A percentile compares a stretch with the other conserved stretches of the same genome.
phyloP scores from a whole-genome alignment of 2,888 invertebrate species.

The Xestia xanthographa region DNA sequence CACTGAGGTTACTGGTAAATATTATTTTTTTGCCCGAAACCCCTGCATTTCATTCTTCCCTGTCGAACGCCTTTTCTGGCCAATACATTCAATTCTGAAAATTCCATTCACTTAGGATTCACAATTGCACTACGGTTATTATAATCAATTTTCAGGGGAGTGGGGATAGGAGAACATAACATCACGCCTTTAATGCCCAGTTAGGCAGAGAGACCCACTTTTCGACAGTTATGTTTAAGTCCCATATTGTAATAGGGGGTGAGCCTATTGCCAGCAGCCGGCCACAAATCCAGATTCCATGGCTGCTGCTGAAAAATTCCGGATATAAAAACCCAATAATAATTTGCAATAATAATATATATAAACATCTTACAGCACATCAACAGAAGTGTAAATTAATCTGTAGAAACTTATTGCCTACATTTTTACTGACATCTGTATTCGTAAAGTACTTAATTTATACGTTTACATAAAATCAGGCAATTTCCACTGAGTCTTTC shows the following conservation, averaged over 20 bases:
- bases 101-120: background rate
- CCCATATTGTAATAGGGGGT: too few species aligned
- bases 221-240: too few species aligned
- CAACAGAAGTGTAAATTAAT: background rate
- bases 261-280: too few species aligned
- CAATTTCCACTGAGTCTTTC: conserved; percentile 9
- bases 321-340: too few species aligned
- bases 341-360: too few species aligned
- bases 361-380: background rate
- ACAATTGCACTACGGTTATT: too few species aligned
- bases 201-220: too few species aligned
- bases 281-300: too few species aligned
- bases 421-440: background rate
- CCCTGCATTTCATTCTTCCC: background rate
- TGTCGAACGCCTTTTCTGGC: background rate
- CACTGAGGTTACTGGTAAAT: too few species aligned
- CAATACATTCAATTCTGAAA: background rate
- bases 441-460: conserved; percentile 10
- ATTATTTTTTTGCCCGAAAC: background rate
- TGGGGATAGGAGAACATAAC: too few species aligned
- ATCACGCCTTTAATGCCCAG: too few species aligned
- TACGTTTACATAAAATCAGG: conserved; percentile 13
- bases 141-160: background rate
- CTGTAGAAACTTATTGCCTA: background rate
- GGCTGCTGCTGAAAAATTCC: too few species aligned